phyloP scores from a whole-genome alignment of 2,888 invertebrate species.

The Leptinotarsa juncta region DNA sequence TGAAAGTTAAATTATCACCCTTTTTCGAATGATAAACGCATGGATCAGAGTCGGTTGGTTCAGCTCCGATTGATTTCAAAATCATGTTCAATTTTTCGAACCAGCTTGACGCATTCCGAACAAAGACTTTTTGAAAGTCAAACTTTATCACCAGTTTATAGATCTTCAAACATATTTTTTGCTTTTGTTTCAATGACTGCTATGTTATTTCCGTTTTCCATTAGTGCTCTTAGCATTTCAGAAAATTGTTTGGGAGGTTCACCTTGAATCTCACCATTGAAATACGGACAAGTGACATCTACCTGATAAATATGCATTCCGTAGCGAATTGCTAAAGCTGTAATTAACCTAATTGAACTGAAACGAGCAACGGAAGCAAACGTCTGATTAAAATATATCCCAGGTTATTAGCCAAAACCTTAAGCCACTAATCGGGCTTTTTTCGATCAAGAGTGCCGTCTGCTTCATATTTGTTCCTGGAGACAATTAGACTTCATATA shows the following conservation, averaged over 20 bases:
- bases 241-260: constrained; percentile 21
- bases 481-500: no score
- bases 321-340: constrained; percentile 8
- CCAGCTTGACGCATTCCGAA: background rate
- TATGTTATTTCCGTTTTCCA: background rate
- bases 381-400: background rate
- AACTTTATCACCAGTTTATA: constrained; percentile 17
- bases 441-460: no score
- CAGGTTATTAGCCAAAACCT: constrained; percentile 4
- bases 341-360: background rate
- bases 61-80: constrained; percentile 12
- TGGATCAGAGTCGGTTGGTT: constrained; percentile 24
- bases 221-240: background rate
- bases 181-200: background rate
- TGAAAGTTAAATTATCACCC: constrained; percentile 38
- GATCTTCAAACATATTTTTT: constrained; percentile 16
- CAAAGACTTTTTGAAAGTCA: constrained; percentile 24
- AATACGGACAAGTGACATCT: constrained; percentile 25
- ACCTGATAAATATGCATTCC: constrained; percentile 27
- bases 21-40: constrained; percentile 42
- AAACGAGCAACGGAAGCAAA: constrained; percentile 33
- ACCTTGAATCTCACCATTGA: constrained; percentile 28
- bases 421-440: constrained; percentile 16
- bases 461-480: no score
- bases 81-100: constrained; percentile 20